A percentile compares a stretch with the other conserved stretches of the same genome.
Evolutionary conservation across 2,888 invertebrate species (phyloP).

Genomic region (Sicus ferrugineus): DNA sequence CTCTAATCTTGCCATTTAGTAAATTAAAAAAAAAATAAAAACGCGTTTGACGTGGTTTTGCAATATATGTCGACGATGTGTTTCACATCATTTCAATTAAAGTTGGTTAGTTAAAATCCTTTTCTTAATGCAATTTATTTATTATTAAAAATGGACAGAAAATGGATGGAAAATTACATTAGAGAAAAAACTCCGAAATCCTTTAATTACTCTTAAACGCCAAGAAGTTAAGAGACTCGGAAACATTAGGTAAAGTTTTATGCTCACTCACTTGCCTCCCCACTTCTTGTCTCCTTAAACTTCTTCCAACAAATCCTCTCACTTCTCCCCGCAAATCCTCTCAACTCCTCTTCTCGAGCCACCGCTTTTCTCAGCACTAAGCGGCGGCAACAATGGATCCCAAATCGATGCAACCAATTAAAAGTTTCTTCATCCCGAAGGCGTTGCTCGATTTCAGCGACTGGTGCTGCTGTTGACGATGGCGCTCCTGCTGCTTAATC

Average conservation of each 20-base stretch:
- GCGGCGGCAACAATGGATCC: background rate
- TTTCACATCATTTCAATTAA: no score
- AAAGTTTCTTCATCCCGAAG: slow-evolving; percentile 6
- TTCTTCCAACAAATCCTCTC: background rate
- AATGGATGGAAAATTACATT: no score
- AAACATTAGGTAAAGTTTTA: no score
- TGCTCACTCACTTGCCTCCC: no score
- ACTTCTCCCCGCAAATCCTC: background rate
- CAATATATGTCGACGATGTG: background rate
- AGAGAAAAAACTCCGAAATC: no score
- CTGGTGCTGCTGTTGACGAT: background rate
- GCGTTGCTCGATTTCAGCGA: no score
- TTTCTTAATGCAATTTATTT: no score
- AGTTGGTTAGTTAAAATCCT: no score
- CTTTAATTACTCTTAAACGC: no score
- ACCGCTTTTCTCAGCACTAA: background rate
- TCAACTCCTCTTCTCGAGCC: background rate
- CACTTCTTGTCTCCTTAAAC: no score
- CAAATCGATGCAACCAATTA: slow-evolving; percentile 28
- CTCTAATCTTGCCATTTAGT: background rate
- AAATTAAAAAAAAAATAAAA: background rate
- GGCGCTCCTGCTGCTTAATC: slow-evolving; percentile 9
- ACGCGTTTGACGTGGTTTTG: slow-evolving; percentile 4
- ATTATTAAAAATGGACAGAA: no score
- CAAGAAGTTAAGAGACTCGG: no score